Percentiles rank a stretch among this genome's conserved stretches.
These are phyloP conservation scores for Mycalesis mineus DNA, from an alignment of 2,888 invertebrate genomes.

Conservation along the genomic window DNA sequence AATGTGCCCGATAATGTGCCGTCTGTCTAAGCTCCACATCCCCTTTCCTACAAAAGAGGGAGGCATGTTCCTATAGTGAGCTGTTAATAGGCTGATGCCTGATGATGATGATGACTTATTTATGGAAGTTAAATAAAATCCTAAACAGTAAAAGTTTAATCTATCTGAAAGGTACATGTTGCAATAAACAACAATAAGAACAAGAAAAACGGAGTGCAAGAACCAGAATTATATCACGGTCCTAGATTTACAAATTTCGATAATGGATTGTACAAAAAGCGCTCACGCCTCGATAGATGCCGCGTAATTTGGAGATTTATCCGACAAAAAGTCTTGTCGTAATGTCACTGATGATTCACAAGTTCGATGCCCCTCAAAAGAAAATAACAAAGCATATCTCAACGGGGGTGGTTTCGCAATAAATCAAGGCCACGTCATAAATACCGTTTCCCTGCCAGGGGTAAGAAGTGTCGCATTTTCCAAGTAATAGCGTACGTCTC, in stretches of 20 bases:
- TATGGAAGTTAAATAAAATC: too few relatives aligned
- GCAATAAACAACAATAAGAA: too few relatives aligned
- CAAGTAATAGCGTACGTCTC: slow-evolving; percentile 52
- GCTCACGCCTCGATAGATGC: neutral
- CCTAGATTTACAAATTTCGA: neutral
- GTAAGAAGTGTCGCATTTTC: slow-evolving; percentile 61
- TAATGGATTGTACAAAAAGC: neutral
- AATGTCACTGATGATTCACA: slow-evolving; percentile 30
- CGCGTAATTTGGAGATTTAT: slow-evolving; percentile 15
- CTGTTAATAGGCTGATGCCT: too few relatives aligned
- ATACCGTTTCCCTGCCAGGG: slow-evolving; percentile 48
- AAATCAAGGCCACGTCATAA: slow-evolving; percentile 59
- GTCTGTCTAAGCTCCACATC: too few relatives aligned
- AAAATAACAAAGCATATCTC: slow-evolving; percentile 51
- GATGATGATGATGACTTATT: too few relatives aligned
- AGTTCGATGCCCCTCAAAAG: slow-evolving; percentile 45
- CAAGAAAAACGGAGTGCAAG: too few relatives aligned
- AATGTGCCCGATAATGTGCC: too few relatives aligned
- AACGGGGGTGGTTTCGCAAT: slow-evolving; percentile 49
- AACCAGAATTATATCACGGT: neutral
- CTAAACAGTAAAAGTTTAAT: too few relatives aligned
- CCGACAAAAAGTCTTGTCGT: slow-evolving; percentile 4
- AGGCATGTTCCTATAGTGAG: too few relatives aligned
- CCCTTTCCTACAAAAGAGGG: too few relatives aligned
- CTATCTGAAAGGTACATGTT: too few relatives aligned